Percentiles rank a stretch among this genome's conserved stretches.
Evolutionary conservation across 2,113 vertebrate species (phyloP).

Genomic region (Condylura cristata): DNA sequence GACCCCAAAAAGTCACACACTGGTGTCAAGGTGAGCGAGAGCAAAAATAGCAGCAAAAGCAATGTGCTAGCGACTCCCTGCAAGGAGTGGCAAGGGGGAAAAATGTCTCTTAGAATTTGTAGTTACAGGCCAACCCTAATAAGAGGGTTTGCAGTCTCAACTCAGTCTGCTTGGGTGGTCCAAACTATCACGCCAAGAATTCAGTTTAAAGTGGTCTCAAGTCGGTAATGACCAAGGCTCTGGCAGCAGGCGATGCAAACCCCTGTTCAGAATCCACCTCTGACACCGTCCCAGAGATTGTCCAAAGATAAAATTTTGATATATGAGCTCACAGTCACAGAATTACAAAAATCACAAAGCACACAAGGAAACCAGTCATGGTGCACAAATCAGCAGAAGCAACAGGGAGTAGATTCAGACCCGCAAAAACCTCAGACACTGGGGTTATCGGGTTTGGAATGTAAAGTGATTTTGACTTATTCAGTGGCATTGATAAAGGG

Average conservation of each 20-base stretch:
- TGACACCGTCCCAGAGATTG: not conserved
- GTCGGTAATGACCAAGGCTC: constrained; percentile 3
- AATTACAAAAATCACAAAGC: not conserved
- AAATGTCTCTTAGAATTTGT: not conserved
- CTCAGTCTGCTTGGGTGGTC: constrained; percentile 63
- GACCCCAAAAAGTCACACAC: not conserved
- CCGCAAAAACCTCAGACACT: not conserved
- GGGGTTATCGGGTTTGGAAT: not conserved
- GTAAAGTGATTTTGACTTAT: not conserved
- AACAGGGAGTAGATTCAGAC: constrained; percentile 8
- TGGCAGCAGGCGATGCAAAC: constrained; percentile 29
- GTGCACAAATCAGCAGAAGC: not conserved
- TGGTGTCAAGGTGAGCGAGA: not conserved
- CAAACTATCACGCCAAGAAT: constrained; percentile 58
- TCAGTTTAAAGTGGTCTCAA: constrained; percentile 67
- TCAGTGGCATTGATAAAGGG: not conserved
- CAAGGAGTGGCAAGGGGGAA: not conserved
- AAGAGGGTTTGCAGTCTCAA: constrained; percentile 56
- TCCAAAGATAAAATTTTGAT: not conserved
- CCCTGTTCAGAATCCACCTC: constrained; percentile 34
- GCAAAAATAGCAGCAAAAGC: no score
- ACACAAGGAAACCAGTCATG: not conserved
- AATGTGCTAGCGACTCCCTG: no score
- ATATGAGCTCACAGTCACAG: not conserved
- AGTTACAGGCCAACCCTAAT: constrained; percentile 55